Conservation (phyloP, 2,113 vertebrate species). For the Columbina picui region DNA sequence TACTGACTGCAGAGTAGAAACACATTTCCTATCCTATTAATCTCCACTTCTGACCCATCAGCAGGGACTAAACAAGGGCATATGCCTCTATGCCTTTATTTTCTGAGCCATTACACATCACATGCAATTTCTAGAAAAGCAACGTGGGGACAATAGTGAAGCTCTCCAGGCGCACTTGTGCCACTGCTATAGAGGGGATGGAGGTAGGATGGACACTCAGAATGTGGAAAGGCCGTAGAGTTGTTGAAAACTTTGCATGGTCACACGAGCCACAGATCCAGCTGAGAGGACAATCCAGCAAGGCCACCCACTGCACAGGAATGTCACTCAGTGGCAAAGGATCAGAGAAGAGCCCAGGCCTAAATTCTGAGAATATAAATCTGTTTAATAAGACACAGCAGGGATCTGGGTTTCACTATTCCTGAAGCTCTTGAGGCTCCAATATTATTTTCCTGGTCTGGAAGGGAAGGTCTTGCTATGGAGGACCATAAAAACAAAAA, state of each 20-base stretch:
- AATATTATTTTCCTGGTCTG: neutral
- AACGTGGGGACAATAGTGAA: neutral
- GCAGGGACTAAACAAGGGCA: neutral
- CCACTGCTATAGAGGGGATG: neutral
- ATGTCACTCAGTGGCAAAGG: neutral
- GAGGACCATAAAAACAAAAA: neutral
- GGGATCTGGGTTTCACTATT: neutral
- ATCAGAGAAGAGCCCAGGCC: neutral
- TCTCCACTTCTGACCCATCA: slow-evolving; percentile 24
- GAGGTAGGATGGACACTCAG: neutral
- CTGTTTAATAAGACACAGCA: neutral
- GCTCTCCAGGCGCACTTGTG: neutral
- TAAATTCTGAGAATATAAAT: neutral
- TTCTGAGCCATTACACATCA: neutral
- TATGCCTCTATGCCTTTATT: neutral
- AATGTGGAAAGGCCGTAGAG: neutral
- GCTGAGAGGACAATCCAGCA: neutral
- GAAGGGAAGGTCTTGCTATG: neutral
- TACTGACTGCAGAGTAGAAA: slow-evolving; percentile 6
- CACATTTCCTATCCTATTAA: slow-evolving; percentile 12
- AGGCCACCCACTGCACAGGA: neutral
- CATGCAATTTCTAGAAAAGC: neutral
- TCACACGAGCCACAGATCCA: neutral
- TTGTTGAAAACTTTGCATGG: neutral
- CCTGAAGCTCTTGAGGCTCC: neutral